phyloP scores from a whole-genome alignment of 2,797 vertebrate species.

The Acipenser transmontanus region DNA sequence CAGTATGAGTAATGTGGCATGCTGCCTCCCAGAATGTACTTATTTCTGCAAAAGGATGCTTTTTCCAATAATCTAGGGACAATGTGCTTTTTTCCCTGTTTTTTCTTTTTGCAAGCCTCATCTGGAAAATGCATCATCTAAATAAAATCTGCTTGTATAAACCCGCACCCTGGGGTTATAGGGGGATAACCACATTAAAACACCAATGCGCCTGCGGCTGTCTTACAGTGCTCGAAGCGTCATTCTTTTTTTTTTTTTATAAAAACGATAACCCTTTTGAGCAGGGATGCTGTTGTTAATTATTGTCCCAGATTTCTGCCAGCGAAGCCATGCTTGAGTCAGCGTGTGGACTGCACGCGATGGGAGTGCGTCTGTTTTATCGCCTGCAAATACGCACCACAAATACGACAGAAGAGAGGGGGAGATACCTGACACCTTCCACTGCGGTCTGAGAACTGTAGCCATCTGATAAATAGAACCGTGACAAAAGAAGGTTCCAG shows the following conservation, averaged over 20 bases:
- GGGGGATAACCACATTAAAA: slow-evolving; percentile 17
- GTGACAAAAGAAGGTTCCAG: slow-evolving; percentile 21
- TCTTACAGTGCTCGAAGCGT: slow-evolving; percentile 24
- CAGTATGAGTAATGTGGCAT: background rate
- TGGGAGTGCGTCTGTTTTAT: slow-evolving; percentile 23
- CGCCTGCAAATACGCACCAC: slow-evolving; percentile 23
- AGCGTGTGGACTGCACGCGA: slow-evolving; percentile 14
- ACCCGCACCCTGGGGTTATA: slow-evolving; percentile 41
- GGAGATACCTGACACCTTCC: slow-evolving; percentile 21
- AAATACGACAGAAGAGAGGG: slow-evolving; percentile 16
- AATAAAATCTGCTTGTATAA: slow-evolving; percentile 58
- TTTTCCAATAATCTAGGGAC: background rate
- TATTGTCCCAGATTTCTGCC: slow-evolving; percentile 30
- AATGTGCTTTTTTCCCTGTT: slow-evolving; percentile 25
- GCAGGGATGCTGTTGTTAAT: slow-evolving; percentile 22
- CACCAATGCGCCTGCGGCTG: background rate
- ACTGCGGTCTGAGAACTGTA: slow-evolving; percentile 16
- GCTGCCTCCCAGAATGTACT: background rate
- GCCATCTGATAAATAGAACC: slow-evolving; percentile 12
- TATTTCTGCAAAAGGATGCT: background rate
- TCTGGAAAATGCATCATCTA: slow-evolving; percentile 67
- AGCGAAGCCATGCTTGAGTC: slow-evolving; percentile 20
- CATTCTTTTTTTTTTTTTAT: slow-evolving; percentile 12
- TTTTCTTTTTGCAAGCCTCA: slow-evolving; percentile 36
- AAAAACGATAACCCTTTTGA: slow-evolving; percentile 22